Conservation (phyloP, 2,888 invertebrate species). For the Chrysolina haemoptera region DNA sequence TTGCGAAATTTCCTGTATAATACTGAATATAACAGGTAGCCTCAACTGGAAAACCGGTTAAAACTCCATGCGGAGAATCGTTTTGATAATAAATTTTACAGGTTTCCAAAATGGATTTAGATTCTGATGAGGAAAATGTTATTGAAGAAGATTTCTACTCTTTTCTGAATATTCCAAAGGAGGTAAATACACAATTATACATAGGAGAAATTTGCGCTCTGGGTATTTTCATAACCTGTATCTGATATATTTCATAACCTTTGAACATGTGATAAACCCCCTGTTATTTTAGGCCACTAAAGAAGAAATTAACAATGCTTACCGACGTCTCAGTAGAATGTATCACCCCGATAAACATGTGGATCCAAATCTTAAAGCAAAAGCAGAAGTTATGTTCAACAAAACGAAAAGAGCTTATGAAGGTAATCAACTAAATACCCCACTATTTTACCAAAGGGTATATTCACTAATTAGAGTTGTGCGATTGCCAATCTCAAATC, state of each 20-base stretch:
- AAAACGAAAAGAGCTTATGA: conserved; percentile 95
- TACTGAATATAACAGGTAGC: background rate
- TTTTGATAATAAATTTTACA: conserved; percentile 6
- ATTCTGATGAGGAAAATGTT: conserved; percentile 77
- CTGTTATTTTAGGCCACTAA: conserved; percentile 81
- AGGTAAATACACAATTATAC: conserved; percentile 72
- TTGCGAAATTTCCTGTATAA: background rate
- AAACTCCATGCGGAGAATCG: background rate
- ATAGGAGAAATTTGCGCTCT: background rate
- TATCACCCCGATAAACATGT: conserved; percentile 98
- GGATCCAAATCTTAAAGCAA: conserved; percentile 85
- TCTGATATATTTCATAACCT: conserved; percentile 29
- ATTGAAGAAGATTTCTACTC: conserved; percentile 90
- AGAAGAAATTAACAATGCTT: conserved; percentile 95
- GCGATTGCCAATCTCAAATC: background rate
- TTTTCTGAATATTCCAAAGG: conserved; percentile 86
- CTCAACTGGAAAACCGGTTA: background rate
- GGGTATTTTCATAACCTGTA: conserved; percentile 46
- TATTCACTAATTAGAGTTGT: too few species aligned
- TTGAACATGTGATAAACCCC: conserved; percentile 33
- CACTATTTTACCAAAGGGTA: background rate
- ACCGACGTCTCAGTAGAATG: conserved; percentile 89
- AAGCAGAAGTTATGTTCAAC: conserved; percentile 94
- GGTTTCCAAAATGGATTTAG: conserved; percentile 74
- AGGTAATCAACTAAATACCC: conserved; percentile 70